Evolutionary conservation across 2,888 invertebrate genomes (phyloP).

Genomic region (Chaetogeoica ovagalla): DNA sequence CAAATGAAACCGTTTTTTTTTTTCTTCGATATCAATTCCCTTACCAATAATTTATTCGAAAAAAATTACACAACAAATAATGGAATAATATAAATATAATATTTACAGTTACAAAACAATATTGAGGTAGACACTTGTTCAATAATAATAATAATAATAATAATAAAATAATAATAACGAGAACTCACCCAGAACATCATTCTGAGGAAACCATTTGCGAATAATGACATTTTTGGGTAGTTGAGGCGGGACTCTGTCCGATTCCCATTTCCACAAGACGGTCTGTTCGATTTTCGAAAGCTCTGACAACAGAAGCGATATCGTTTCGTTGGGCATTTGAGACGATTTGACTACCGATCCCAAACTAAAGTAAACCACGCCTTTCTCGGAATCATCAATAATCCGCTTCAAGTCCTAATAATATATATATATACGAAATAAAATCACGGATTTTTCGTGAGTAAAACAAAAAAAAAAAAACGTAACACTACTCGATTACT

Average conservation of each 20-base stretch:
- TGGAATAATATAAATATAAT: too few relatives aligned
- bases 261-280: constrained; percentile 42
- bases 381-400: constrained; percentile 16
- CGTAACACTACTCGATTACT: constrained; percentile 4
- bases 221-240: constrained; percentile 38
- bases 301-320: constrained; percentile 15
- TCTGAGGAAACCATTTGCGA: constrained; percentile 47
- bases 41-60: too few relatives aligned
- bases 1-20: too few relatives aligned
- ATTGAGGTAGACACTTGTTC: too few relatives aligned
- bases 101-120: too few relatives aligned
- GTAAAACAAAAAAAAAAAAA: background rate
- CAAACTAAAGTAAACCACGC: constrained; percentile 44
- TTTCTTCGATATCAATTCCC: too few relatives aligned
- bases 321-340: constrained; percentile 23
- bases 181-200: constrained; percentile 34
- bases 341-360: constrained; percentile 32
- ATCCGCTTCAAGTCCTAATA: constrained; percentile 17
- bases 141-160: too few relatives aligned
- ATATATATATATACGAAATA: background rate
- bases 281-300: constrained; percentile 45
- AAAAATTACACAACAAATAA: too few relatives aligned
- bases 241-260: background rate
- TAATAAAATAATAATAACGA: too few relatives aligned
- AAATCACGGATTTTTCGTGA: background rate